Conservation (phyloP, 2,797 vertebrate species). For the Molossus molossus region DNA sequence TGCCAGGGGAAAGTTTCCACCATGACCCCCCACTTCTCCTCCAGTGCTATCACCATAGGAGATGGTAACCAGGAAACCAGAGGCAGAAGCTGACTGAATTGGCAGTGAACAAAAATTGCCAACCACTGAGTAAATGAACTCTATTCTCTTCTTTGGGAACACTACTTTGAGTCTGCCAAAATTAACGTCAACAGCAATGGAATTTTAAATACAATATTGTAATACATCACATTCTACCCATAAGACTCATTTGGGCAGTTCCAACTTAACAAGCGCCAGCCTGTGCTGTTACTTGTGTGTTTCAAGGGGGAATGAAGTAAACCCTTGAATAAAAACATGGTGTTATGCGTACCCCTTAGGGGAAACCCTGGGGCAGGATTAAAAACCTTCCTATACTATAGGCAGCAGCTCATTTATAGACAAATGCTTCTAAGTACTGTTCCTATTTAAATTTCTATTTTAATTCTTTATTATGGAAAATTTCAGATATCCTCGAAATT, state of each 20-base stretch:
- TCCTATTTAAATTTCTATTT: not conserved
- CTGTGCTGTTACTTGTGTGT: not conserved
- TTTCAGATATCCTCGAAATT: constrained; percentile 29
- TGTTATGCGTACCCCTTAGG: not conserved
- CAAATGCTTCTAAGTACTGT: not conserved
- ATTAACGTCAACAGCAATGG: not conserved
- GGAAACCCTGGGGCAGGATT: not conserved
- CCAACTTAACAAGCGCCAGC: not conserved
- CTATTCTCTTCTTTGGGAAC: constrained; percentile 11
- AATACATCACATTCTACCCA: not conserved
- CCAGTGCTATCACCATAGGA: not conserved
- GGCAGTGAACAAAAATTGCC: constrained; percentile 31
- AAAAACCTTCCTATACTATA: not conserved
- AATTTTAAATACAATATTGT: constrained; percentile 2
- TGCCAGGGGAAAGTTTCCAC: not conserved
- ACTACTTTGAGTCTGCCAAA: not conserved
- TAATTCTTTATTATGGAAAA: constrained; percentile 29
- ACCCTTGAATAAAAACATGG: not conserved
- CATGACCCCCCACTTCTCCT: not conserved
- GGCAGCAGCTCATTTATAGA: not conserved
- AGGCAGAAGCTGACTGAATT: constrained; percentile 36
- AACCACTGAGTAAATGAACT: not conserved
- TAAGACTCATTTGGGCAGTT: constrained; percentile 21
- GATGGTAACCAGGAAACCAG: constrained; percentile 20
- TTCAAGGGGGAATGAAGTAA: not conserved